Conservation (phyloP, 2,113 vertebrate genomes). For the Anguilla rostrata region DNA sequence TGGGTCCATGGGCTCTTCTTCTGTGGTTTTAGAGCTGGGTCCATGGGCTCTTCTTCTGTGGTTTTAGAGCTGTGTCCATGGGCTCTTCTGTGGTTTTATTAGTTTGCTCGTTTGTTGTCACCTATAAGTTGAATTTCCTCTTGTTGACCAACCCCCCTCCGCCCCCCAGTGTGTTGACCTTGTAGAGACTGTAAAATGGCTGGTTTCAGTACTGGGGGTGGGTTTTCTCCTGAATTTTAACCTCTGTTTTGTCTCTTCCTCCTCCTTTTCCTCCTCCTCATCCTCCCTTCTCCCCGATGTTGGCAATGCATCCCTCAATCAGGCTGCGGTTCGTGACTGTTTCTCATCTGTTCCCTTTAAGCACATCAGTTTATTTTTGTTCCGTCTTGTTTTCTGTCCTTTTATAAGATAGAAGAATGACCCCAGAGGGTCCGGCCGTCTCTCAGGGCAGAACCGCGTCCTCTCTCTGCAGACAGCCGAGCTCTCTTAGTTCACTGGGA, state of each 20-base stretch:
- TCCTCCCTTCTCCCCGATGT: constrained; percentile 65
- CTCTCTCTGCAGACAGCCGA: not conserved
- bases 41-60: not conserved
- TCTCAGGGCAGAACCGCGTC: constrained; percentile 33
- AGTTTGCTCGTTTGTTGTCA: not conserved
- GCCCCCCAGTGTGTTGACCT: constrained; percentile 4
- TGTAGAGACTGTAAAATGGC: constrained; percentile 32
- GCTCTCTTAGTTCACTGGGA: too few species aligned
- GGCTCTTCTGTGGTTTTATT: not conserved
- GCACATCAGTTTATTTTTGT: constrained; percentile 54
- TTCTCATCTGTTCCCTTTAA: constrained; percentile 69
- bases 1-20: not conserved
- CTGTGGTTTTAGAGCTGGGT: not conserved
- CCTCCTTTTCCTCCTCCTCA: constrained; percentile 45
- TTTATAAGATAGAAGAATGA: not conserved
- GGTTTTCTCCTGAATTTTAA: constrained; percentile 48
- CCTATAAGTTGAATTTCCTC: not conserved
- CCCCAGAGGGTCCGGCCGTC: constrained; percentile 33
- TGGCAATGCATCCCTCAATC: constrained; percentile 74
- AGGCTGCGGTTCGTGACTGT: constrained; percentile 89
- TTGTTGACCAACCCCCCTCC: not conserved
- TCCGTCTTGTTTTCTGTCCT: constrained; percentile 34
- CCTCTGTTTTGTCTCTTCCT: constrained; percentile 57
- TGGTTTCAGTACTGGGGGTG: constrained; percentile 24
- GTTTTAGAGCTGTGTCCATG: not conserved